These are phyloP conservation scores for Sander vitreus DNA, from an alignment of 2,113 vertebrate species.

Conservation along the genomic window DNA sequence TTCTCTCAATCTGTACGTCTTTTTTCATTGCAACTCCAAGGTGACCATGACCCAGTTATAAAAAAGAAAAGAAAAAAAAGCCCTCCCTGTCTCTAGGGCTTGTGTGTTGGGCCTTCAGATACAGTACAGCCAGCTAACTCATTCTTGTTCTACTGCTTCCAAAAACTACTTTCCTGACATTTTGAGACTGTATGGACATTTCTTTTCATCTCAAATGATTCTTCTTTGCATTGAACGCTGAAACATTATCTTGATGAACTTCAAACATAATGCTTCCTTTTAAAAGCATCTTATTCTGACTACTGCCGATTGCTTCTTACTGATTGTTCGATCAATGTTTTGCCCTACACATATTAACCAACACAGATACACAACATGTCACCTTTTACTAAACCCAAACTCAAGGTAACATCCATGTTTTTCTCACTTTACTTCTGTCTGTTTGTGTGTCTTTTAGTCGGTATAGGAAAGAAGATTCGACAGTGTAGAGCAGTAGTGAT, in stretches of 20 bases:
- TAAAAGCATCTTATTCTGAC: slow-evolving; percentile 17
- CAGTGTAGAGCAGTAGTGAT: slow-evolving; percentile 12
- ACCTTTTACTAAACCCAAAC: slow-evolving; percentile 91
- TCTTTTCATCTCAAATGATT: neutral
- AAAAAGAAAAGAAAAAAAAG: slow-evolving; percentile 23
- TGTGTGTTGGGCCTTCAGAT: neutral
- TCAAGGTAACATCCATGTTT: slow-evolving; percentile 86
- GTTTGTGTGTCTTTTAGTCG: slow-evolving; percentile 24
- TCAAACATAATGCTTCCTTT: neutral
- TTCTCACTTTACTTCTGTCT: slow-evolving; percentile 69
- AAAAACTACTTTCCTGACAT: slow-evolving; percentile 6
- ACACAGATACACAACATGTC: slow-evolving; percentile 85
- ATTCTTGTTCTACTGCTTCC: slow-evolving; percentile 1
- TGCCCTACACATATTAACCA: slow-evolving; percentile 39
- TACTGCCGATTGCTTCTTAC: slow-evolving; percentile 33
- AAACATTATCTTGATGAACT: slow-evolving; percentile 17
- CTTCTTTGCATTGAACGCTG: neutral
- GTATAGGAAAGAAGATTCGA: slow-evolving; percentile 21
- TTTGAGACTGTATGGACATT: neutral
- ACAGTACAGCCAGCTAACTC: neutral
- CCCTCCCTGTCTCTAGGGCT: slow-evolving; percentile 22
- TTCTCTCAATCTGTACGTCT: neutral
- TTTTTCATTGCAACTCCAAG: slow-evolving; percentile 7
- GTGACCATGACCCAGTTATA: slow-evolving; percentile 52
- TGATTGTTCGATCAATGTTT: slow-evolving; percentile 39